phyloP scores from a whole-genome alignment of 2,888 invertebrate genomes.

The Sphaerophoria taeniata region DNA sequence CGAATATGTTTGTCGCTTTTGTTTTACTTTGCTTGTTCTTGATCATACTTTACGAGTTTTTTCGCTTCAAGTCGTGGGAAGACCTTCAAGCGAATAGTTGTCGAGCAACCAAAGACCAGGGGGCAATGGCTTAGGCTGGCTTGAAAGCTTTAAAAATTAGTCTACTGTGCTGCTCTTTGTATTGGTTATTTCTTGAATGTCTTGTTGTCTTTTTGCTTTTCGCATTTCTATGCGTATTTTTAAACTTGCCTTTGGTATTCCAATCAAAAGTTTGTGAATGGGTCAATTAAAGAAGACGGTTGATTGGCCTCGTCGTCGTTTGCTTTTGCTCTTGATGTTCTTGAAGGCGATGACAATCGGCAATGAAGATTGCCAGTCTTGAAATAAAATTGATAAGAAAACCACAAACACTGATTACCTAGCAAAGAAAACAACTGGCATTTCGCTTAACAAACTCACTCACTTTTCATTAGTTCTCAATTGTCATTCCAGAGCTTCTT shows the following conservation, averaged over 20 bases:
- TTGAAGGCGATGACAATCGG: not conserved
- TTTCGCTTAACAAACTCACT: too few species aligned
- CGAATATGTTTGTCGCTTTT: not conserved
- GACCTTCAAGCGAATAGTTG: constrained; percentile 56
- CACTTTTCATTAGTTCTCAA: too few species aligned
- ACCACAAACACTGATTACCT: too few species aligned
- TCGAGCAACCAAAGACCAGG: not conserved
- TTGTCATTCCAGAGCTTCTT: too few species aligned
- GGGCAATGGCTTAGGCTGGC: constrained; percentile 13
- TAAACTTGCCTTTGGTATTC: constrained; percentile 66
- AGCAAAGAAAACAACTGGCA: too few species aligned
- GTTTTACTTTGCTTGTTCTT: not conserved
- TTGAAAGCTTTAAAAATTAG: not conserved
- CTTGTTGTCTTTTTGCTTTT: constrained; percentile 22
- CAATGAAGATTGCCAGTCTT: not conserved
- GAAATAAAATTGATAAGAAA: too few species aligned
- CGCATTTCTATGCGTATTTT: constrained; percentile 66
- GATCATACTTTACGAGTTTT: not conserved
- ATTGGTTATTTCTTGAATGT: constrained; percentile 20
- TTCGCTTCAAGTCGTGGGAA: constrained; percentile 20
- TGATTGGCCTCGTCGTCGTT: constrained; percentile 25
- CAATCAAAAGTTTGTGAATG: constrained; percentile 69
- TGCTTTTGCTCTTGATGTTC: not conserved
- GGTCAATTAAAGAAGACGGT: constrained; percentile 69
- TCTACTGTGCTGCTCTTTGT: not conserved